phyloP scores from a whole-genome alignment of 2,113 vertebrate genomes.

The cat (Felis catus) region DNA sequence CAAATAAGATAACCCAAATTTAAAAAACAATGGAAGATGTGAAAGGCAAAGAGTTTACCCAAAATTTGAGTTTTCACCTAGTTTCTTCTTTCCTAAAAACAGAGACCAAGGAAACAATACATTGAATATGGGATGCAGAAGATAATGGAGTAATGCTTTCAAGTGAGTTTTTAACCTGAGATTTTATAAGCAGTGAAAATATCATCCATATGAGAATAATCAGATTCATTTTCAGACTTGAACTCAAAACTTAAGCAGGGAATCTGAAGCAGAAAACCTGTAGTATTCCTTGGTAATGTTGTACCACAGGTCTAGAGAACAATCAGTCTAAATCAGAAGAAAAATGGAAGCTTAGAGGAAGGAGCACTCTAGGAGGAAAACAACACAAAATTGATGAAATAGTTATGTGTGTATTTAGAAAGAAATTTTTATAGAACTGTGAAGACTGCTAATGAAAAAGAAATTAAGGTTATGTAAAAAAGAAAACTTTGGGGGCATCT shows the following conservation, averaged over 20 bases:
- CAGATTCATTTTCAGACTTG: background rate
- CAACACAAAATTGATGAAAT: background rate
- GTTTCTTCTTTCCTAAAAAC: background rate
- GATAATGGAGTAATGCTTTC: background rate
- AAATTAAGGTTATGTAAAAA: background rate
- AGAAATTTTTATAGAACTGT: background rate
- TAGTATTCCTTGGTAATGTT: background rate
- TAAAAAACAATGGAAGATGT: background rate
- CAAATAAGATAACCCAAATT: background rate
- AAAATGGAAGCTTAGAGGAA: background rate
- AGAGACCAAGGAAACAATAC: background rate
- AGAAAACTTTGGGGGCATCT: background rate
- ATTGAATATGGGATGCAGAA: background rate
- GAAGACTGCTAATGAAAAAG: background rate
- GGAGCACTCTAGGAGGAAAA: background rate
- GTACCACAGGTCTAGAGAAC: slow-evolving; percentile 25
- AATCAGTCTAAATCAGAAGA: background rate
- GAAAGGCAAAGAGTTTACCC: background rate
- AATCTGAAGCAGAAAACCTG: background rate
- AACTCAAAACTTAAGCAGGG: background rate
- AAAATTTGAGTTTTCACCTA: background rate
- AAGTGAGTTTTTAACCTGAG: background rate
- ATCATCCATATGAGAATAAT: background rate
- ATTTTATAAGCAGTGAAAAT: slow-evolving; percentile 30
- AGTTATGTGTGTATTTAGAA: background rate